Base-by-base conservation (phyloP, 2,113 vertebrate species). In the Sturnus vulgaris region DNA sequence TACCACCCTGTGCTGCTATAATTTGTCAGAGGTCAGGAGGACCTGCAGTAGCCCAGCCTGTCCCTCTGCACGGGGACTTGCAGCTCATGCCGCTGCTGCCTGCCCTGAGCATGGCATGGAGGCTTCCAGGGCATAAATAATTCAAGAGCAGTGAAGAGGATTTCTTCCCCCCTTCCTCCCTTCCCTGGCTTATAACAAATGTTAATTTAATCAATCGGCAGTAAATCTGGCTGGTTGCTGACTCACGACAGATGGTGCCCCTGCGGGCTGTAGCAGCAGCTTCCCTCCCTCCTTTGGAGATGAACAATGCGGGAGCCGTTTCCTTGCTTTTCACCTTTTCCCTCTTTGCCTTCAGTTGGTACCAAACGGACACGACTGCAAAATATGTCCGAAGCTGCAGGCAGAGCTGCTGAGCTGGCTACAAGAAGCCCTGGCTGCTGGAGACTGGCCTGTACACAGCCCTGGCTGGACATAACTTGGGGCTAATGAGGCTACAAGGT, bases 181-280 rank as follows among this genome's bases (percentile, higher is more conserved):
- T 90, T 97, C 93, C 96, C 97, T 98, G 98, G 98, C 98, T 98
- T 98, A 98, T 98, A 98, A 99, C 98, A 98, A 98, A 99, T 99
- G 98, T 98, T 99, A 99, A 99, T 99, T 99, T 99, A 99, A 99
- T 99, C 99, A 99, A 98, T 99, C 96, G 98, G 98, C 98, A 98
- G 98, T 98, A 99, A 99, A 99, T 98, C 98, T 98, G 97, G 91
- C 97, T 98, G 98, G 97, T 97, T 98, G 99, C 99, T 99, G 99
- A 99, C 98, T 99, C 98, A 99, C 97, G 98, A 98, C 98, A 97
- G 98, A 98, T 98, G 97, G 91, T 97, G 96, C 97, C 98, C 97
- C 97, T 96, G 25, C 80, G 97, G 98, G 98, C 97, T 94, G 93
- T 94, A 97, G 95, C 97, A 98, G 78, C 95, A 98, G 97, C 96